Evolutionary conservation across 2,888 invertebrate genomes (phyloP).

Genomic region (Perithous albicinctus): DNA sequence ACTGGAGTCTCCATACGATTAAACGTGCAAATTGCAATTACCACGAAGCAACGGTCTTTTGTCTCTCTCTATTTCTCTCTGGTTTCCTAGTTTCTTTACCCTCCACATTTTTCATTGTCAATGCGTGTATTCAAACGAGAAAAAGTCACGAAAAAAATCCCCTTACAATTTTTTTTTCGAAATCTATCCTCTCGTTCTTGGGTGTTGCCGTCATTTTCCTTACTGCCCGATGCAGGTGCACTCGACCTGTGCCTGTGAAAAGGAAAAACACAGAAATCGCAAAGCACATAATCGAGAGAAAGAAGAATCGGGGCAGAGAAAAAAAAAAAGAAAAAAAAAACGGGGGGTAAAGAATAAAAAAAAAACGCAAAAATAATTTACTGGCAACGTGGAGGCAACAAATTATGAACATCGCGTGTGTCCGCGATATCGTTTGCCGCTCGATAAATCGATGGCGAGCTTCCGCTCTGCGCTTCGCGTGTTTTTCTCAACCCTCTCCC

Average conservation of each 20-base stretch:
- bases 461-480: slow-evolving; percentile 57
- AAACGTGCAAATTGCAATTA: slow-evolving; percentile 46
- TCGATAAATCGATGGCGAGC: slow-evolving; percentile 63
- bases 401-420: slow-evolving; percentile 78
- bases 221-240: slow-evolving; percentile 1
- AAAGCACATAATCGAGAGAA: not conserved
- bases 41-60: slow-evolving; percentile 10
- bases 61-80: not conserved
- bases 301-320: not conserved
- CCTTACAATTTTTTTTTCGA: not conserved
- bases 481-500: slow-evolving; percentile 38
- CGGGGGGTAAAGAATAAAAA: slow-evolving; percentile 22
- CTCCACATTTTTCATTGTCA: not conserved
- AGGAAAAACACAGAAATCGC: slow-evolving; percentile 10
- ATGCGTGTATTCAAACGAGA: not conserved
- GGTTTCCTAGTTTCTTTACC: not conserved
- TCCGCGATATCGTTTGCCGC: slow-evolving; percentile 54
- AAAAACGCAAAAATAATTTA: slow-evolving; percentile 28
- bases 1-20: slow-evolving; percentile 5
- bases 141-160: not conserved
- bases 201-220: not conserved
- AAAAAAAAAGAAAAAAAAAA: not conserved
- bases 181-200: slow-evolving; percentile 3
- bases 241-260: not conserved
- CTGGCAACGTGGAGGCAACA: slow-evolving; percentile 57